Conservation (phyloP, 2,888 invertebrate species). For the Dryadula phaetusa region DNA sequence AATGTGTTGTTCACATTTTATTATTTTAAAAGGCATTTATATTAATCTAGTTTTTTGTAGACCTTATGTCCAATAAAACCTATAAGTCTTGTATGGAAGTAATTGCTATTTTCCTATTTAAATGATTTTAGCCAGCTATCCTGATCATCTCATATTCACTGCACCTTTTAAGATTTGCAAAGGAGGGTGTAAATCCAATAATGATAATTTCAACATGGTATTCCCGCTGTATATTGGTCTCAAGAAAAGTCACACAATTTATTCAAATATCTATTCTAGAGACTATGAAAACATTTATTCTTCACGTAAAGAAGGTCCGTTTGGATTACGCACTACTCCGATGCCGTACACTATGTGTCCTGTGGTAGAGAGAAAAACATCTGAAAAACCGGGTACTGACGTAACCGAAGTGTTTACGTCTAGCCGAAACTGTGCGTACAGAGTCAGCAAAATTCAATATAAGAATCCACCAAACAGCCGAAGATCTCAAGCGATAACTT, state of each 20-base stretch:
- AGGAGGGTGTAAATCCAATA: constrained; percentile 50
- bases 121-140: constrained; percentile 59
- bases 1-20: too few species aligned
- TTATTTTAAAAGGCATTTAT: too few species aligned
- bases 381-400: too few species aligned
- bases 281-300: constrained; percentile 52
- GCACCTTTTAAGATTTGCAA: constrained; percentile 69
- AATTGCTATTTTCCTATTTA: neutral
- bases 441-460: constrained; percentile 38
- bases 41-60: neutral
- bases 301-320: constrained; percentile 53
- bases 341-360: constrained; percentile 49
- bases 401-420: too few species aligned
- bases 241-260: constrained; percentile 52
- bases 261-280: constrained; percentile 43
- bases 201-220: constrained; percentile 54
- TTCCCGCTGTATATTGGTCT: constrained; percentile 67
- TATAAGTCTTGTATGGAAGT: too few species aligned
- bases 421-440: constrained; percentile 30
- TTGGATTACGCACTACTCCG: constrained; percentile 51
- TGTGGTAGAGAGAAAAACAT: too few species aligned
- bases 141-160: constrained; percentile 64
- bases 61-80: too few species aligned
- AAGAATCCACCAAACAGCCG: neutral
- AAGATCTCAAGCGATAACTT: neutral